phyloP scores from a whole-genome alignment of 2,797 vertebrate species.

The Brachyalestes nurse region DNA sequence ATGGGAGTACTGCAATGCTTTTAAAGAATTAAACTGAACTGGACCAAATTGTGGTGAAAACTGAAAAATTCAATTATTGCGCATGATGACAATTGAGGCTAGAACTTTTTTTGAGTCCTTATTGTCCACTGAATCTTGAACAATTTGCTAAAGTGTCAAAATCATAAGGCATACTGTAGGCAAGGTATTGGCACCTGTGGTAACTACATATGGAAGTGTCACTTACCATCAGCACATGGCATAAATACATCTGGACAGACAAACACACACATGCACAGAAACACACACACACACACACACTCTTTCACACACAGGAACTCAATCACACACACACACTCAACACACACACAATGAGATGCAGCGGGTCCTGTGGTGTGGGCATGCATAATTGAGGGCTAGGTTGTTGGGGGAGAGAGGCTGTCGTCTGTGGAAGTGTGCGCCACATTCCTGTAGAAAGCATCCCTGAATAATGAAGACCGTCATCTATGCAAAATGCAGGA shows the following conservation, averaged over 20 bases:
- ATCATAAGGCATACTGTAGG: neutral
- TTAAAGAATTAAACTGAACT: no score
- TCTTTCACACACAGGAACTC: no score
- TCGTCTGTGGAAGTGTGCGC: constrained; percentile 75
- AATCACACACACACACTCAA: constrained; percentile 49
- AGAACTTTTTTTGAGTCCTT: no score
- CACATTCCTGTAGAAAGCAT: constrained; percentile 79
- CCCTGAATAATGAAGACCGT: constrained; percentile 86
- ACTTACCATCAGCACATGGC: neutral
- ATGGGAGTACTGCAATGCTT: no score
- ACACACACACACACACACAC: neutral
- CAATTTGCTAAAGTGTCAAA: neutral
- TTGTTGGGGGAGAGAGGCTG: constrained; percentile 83
- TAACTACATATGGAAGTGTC: neutral
- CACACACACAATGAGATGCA: constrained; percentile 65
- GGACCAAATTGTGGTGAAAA: no score
- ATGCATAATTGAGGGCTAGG: constrained; percentile 82
- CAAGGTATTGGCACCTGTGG: no score
- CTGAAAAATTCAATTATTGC: no score
- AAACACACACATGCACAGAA: neutral
- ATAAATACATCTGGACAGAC: neutral
- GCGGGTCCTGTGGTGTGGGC: constrained; percentile 72
- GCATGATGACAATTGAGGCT: no score
- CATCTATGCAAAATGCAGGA: constrained; percentile 84
- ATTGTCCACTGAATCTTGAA: no score